Conservation (phyloP, 2,888 invertebrate genomes). For the Drosophila melanocephala region DNA sequence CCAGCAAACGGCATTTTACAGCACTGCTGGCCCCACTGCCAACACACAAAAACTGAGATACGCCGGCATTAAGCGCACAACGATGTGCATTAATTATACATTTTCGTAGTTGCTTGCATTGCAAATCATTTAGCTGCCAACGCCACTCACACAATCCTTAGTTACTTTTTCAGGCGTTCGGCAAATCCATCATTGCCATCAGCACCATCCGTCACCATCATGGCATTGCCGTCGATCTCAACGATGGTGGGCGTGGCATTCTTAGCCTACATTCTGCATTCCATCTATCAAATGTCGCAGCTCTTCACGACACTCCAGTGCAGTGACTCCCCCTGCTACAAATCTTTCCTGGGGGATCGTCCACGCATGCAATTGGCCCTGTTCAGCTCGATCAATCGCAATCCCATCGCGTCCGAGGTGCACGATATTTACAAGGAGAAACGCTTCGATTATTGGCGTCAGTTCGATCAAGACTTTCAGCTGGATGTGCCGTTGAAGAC, state of each 20-base stretch:
- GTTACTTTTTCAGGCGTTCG: constrained; percentile 1
- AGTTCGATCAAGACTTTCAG: constrained; percentile 86
- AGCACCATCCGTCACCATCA: constrained; percentile 2
- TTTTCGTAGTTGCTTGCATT: constrained; percentile 12
- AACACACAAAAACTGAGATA: constrained; percentile 9
- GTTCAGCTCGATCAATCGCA: constrained; percentile 88
- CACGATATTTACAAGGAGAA: constrained; percentile 88
- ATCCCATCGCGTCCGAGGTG: constrained; percentile 87
- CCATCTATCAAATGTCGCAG: constrained; percentile 91
- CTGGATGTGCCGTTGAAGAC: constrained; percentile 91
- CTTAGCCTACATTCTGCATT: constrained; percentile 88
- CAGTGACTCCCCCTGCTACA: constrained; percentile 87
- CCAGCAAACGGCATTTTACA: neutral
- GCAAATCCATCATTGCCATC: constrained; percentile 2
- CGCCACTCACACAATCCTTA: constrained; percentile 5
- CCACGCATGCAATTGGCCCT: constrained; percentile 90
- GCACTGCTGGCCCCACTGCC: constrained; percentile 10
- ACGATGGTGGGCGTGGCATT: constrained; percentile 87
- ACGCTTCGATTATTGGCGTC: constrained; percentile 89
- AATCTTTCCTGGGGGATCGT: constrained; percentile 89
- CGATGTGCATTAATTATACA: constrained; percentile 25
- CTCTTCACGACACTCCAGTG: constrained; percentile 89
- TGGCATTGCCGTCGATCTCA: constrained; percentile 87
- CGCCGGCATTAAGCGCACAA: constrained; percentile 46
- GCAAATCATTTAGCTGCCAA: constrained; percentile 10